A percentile compares a stretch with the other conserved stretches of the same genome.
Conservation (phyloP, 1,140 invertebrate species). For the Trissolcus basalis region DNA sequence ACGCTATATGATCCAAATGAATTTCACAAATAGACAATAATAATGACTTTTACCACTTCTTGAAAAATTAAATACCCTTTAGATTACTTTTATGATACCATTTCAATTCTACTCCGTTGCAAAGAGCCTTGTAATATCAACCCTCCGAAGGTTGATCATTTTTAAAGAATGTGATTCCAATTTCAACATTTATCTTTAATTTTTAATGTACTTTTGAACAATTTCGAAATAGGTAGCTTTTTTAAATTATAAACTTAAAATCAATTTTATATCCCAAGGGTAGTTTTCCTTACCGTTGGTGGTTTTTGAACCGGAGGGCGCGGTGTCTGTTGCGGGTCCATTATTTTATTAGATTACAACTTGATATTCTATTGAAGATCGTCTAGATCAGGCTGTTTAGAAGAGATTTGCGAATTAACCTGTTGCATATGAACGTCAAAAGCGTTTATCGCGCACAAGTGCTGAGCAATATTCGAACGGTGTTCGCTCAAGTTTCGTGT, state of each 20-base stretch:
- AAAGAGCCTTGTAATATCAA: no score
- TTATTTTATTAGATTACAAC: conserved; percentile 39
- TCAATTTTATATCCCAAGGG: background rate
- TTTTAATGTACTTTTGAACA: no score
- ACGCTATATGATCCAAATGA: conserved; percentile 40
- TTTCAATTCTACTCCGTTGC: no score
- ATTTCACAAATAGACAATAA: conserved; percentile 40
- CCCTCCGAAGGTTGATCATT: no score
- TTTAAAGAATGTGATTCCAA: no score
- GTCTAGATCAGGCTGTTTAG: conserved; percentile 54
- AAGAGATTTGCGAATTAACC: conserved; percentile 66
- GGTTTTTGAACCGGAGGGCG: conserved; percentile 57
- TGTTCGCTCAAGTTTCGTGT: conserved; percentile 54
- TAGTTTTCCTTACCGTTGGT: conserved; percentile 64
- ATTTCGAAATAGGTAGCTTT: no score
- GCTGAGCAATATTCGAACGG: conserved; percentile 44
- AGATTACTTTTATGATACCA: background rate
- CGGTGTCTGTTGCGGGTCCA: conserved; percentile 68
- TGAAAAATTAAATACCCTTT: background rate
- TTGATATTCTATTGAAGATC: conserved; percentile 29
- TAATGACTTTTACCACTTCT: conserved; percentile 12
- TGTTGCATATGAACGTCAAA: conserved; percentile 67
- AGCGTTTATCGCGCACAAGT: conserved; percentile 55
- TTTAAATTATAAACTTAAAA: no score
- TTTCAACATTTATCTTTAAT: no score